Conservation (phyloP, 1,140 invertebrate genomes). For the Amphibalanus amphitrite region DNA sequence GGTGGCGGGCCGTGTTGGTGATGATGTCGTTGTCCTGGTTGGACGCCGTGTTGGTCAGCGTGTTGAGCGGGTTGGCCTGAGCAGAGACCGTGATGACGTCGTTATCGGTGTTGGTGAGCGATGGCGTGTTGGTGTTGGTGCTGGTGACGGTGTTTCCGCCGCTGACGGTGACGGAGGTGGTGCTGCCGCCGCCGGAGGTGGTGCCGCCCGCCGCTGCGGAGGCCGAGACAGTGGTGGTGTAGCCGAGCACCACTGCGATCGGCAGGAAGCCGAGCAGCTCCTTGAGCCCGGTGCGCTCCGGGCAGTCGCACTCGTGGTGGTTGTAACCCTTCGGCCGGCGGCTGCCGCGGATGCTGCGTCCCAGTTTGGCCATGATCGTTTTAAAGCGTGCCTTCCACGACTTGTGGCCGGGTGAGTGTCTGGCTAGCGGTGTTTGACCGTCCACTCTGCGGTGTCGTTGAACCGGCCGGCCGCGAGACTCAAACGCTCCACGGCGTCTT, state of each 20-base stretch:
- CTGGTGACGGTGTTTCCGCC: background rate
- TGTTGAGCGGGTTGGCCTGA: background rate
- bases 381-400: too few species aligned
- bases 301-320: background rate
- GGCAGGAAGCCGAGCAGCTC: background rate
- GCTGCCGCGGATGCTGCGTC: too few species aligned
- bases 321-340: background rate
- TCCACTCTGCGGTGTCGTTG: too few species aligned
- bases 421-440: too few species aligned
- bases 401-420: too few species aligned
- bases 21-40: conserved; percentile 5
- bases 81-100: background rate
- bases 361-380: too few species aligned
- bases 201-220: background rate
- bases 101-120: background rate
- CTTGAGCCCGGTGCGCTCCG: background rate
- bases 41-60: background rate
- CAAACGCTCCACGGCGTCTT: too few species aligned
- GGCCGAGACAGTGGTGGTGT: background rate
- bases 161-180: background rate
- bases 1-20: background rate
- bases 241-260: background rate
- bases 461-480: too few species aligned
- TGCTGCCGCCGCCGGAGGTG: background rate
- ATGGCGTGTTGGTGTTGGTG: background rate